Evolutionary conservation across 2,888 invertebrate genomes (phyloP).

Genomic region (Dichetophora obliterata): DNA sequence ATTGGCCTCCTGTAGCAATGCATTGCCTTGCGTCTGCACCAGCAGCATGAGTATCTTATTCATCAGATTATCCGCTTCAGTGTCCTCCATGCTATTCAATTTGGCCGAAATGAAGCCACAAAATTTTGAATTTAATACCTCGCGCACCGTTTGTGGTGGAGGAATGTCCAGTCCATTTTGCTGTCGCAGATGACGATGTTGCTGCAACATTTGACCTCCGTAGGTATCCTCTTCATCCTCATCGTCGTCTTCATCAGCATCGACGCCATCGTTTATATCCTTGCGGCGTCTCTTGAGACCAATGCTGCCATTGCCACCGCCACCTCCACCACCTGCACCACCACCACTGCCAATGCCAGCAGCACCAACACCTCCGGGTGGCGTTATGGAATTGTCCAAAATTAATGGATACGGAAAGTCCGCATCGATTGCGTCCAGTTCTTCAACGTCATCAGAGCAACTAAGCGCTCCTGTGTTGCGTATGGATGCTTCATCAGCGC

Average conservation of each 20-base stretch:
- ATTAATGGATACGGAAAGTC: conserved; percentile 67
- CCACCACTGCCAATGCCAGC: conserved; percentile 42
- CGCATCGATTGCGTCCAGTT: conserved; percentile 66
- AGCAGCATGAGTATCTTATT: conserved; percentile 65
- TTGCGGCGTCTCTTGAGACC: conserved; percentile 57
- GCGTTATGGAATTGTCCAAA: conserved; percentile 60
- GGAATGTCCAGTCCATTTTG: conserved; percentile 61
- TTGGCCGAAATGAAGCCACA: conserved; percentile 68
- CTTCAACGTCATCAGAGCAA: conserved; percentile 64
- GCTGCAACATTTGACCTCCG: conserved; percentile 65
- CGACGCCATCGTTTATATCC: conserved; percentile 47
- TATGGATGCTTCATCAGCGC: conserved; percentile 51
- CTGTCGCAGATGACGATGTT: conserved; percentile 64
- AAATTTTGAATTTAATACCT: conserved; percentile 66
- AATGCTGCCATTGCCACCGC: too few relatives aligned
- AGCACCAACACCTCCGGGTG: conserved; percentile 49
- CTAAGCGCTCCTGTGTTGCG: conserved; percentile 47
- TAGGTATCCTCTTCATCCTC: conserved; percentile 57
- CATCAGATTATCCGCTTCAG: conserved; percentile 67
- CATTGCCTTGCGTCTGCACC: conserved; percentile 60
- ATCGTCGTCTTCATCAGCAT: conserved; percentile 45
- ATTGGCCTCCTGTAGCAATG: conserved; percentile 19
- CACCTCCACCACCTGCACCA: neutral
- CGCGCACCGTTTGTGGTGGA: conserved; percentile 65
- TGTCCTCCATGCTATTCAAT: conserved; percentile 66